Percentiles rank a stretch among this genome's conserved stretches.
These are phyloP conservation scores for Altica lythri DNA, from an alignment of 2,888 invertebrate genomes.

Conservation along the genomic window DNA sequence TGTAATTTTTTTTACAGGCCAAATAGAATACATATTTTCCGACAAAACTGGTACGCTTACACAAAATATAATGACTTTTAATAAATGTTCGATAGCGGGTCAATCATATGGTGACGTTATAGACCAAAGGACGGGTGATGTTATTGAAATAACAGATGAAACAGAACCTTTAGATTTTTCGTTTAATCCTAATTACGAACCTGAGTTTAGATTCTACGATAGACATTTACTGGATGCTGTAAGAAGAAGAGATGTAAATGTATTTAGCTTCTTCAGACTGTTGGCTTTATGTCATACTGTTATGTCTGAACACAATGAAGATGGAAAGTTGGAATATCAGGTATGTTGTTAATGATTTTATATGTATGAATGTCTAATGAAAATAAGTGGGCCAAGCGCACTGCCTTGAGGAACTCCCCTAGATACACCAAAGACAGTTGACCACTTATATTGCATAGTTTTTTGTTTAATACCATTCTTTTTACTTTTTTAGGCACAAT, in stretches of 20 bases:
- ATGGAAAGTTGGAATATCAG: constrained; percentile 66
- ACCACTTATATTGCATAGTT: too few relatives aligned
- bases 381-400: too few relatives aligned
- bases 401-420: too few relatives aligned
- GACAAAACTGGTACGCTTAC: constrained; percentile 99
- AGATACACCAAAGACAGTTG: too few relatives aligned
- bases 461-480: neutral
- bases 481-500: constrained; percentile 79
- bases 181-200: constrained; percentile 90
- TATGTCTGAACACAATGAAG: constrained; percentile 92
- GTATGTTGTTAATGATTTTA: constrained; percentile 58
- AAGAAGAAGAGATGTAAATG: constrained; percentile 71
- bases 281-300: constrained; percentile 98
- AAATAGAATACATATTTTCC: constrained; percentile 99
- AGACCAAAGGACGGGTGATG: constrained; percentile 85
- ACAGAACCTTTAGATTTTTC: constrained; percentile 89
- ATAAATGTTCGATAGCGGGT: constrained; percentile 96
- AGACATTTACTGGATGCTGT: constrained; percentile 82
- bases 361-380: too few relatives aligned
- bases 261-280: constrained; percentile 83
- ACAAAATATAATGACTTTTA: constrained; percentile 99
- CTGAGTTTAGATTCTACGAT: constrained; percentile 94
- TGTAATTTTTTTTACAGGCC: constrained; percentile 67
- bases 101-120: constrained; percentile 89
- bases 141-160: constrained; percentile 82